A percentile compares a stretch with the other conserved stretches of the same genome.
Evolutionary conservation across 2,113 vertebrate species (phyloP).

Genomic region (Buteo buteo): DNA sequence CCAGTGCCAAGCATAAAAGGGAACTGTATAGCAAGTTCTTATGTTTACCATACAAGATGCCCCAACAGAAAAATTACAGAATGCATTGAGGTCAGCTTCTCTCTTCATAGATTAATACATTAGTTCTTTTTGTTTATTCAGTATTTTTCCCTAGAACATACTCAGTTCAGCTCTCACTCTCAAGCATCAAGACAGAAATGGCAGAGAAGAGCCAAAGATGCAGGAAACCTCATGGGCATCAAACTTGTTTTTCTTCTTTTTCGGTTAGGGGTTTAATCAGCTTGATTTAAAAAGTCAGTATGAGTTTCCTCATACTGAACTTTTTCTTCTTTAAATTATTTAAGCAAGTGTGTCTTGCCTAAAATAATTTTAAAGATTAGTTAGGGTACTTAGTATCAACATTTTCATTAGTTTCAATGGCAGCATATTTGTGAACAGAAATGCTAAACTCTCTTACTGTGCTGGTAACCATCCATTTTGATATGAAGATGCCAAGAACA

Average conservation of each 20-base stretch:
- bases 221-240: not conserved
- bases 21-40: not conserved
- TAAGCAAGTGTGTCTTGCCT: not conserved
- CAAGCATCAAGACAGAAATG: not conserved
- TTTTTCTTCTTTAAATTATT: not conserved
- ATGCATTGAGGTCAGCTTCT: not conserved
- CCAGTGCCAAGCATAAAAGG: not conserved
- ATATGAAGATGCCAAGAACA: not conserved
- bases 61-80: not conserved
- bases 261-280: not conserved
- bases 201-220: not conserved
- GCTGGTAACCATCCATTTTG: not conserved
- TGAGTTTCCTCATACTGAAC: not conserved
- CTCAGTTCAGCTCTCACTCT: not conserved
- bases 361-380: not conserved
- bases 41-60: not conserved
- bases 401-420: not conserved
- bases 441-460: not conserved
- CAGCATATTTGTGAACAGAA: not conserved
- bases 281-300: not conserved
- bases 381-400: not conserved
- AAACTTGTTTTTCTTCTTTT: not conserved
- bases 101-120: not conserved
- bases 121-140: not conserved
- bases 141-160: not conserved